phyloP scores from a whole-genome alignment of 1,140 invertebrate genomes.

The Brachystomella parvula region DNA sequence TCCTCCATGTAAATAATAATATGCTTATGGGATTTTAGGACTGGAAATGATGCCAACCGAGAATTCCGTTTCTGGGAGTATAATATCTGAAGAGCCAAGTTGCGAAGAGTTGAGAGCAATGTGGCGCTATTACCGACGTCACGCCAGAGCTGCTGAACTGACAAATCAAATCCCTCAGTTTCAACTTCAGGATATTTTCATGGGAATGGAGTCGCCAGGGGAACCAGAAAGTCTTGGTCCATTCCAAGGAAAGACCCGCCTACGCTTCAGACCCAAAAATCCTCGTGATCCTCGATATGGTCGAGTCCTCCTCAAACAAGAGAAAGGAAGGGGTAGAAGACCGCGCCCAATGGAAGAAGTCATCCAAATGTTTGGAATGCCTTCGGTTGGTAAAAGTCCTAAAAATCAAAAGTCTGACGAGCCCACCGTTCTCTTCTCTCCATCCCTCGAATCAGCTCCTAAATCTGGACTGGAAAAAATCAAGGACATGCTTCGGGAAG shows the following conservation, averaged over 20 bases:
- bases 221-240: conserved; percentile 17
- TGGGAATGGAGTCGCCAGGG: conserved; percentile 6
- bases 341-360: conserved; percentile 27
- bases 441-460: conserved; percentile 19
- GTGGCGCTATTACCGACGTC: conserved; percentile 83
- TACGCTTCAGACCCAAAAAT: neutral
- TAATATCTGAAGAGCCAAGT: conserved; percentile 55
- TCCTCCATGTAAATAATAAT: too few species aligned
- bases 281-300: conserved; percentile 20
- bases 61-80: conserved; percentile 1
- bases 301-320: neutral
- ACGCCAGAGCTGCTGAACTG: conserved; percentile 67
- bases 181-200: conserved; percentile 23
- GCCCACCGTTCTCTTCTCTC: conserved; percentile 21
- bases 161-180: conserved; percentile 72
- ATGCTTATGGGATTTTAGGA: too few species aligned
- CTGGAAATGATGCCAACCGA: conserved; percentile 7
- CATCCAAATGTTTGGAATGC: conserved; percentile 5
- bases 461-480: conserved; percentile 30
- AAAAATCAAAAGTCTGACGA: neutral
- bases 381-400: neutral
- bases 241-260: neutral
- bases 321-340: neutral
- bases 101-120: conserved; percentile 79
- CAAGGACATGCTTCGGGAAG: conserved; percentile 23